Base-by-base conservation (phyloP, 2,797 vertebrate genomes). In the Lithobates pipiens region DNA sequence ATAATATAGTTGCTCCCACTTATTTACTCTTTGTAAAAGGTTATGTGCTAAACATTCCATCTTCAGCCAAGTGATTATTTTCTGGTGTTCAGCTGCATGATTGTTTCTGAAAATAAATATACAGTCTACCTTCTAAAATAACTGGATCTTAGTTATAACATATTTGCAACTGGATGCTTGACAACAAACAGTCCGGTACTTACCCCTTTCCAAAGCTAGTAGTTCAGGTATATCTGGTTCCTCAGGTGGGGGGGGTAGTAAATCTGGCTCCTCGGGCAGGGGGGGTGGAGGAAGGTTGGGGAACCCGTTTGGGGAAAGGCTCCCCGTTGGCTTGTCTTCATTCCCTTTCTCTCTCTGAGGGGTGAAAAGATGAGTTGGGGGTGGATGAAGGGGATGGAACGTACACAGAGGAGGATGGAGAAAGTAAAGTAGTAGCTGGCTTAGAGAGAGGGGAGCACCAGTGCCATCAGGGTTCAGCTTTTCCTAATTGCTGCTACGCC, bases 331-430 rank as follows among this genome's bases (percentile, higher is more conserved):
- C 92, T 93, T 94, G 84, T 92, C 94, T 83, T 95, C 95, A 90
- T 94, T 95, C 91, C 94, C 96, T 93, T 95, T 96, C 93, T 95
- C 95, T 95, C 92, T 95, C 96, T 97, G 93, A 4, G 61, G 91
- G 92, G 87, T 92, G 91, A 92, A 89, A 89, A 92, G 88, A 91
- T 85, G 90, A 90, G 0, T 71, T 77, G 54, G 80, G 80, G 42
- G 44, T 73, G 69, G 80, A 50, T 74, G 80, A 77, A 32, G 79
- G 76, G 50, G 85, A 13, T 89, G 73, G 88, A 91, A 89, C 88
- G 90, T 34, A 36, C 89, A 36, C 89, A 92, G 89, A 86, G 69
- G 27, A 65, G 74, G 54, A 83, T 27, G 74, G 75, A 86, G 68
- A 61, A 29, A 10, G 39, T 39, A 39, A 78, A 34, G 39, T 36